Percentiles rank a stretch among this genome's conserved stretches.
These are phyloP conservation scores for Asarcornis scutulata DNA, from an alignment of 2,113 vertebrate species.

Conservation along the genomic window DNA sequence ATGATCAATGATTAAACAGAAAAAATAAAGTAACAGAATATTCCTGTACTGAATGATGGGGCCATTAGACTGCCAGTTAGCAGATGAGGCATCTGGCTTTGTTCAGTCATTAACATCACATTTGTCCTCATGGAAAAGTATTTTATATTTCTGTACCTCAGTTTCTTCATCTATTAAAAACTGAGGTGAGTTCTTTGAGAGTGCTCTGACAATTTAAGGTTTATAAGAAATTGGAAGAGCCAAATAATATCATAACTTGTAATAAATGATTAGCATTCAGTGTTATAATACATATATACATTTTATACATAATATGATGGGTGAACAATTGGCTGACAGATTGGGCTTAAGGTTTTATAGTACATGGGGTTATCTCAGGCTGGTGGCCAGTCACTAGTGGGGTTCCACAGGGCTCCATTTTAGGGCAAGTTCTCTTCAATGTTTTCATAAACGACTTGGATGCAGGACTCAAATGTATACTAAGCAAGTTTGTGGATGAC, in stretches of 20 bases:
- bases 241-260: background rate
- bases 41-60: background rate
- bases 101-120: background rate
- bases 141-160: background rate
- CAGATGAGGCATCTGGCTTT: background rate
- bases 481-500: too few species aligned
- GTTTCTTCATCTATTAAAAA: background rate
- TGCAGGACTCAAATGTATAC: too few species aligned
- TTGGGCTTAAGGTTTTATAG: too few species aligned
- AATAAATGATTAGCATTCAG: background rate
- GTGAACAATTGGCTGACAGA: too few species aligned
- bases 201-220: background rate
- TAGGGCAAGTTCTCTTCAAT: too few species aligned
- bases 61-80: background rate
- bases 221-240: background rate
- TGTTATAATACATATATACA: background rate
- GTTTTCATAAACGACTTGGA: too few species aligned
- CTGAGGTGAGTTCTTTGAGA: background rate
- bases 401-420: too few species aligned
- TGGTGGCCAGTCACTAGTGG: too few species aligned
- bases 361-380: too few species aligned
- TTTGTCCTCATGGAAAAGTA: rapidly evolving
- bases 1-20: background rate
- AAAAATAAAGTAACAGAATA: background rate
- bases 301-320: too few species aligned